Percentiles rank a stretch among this genome's conserved stretches.
Conservation (phyloP, 2,888 invertebrate species). For the Plagiodera versicolora region DNA sequence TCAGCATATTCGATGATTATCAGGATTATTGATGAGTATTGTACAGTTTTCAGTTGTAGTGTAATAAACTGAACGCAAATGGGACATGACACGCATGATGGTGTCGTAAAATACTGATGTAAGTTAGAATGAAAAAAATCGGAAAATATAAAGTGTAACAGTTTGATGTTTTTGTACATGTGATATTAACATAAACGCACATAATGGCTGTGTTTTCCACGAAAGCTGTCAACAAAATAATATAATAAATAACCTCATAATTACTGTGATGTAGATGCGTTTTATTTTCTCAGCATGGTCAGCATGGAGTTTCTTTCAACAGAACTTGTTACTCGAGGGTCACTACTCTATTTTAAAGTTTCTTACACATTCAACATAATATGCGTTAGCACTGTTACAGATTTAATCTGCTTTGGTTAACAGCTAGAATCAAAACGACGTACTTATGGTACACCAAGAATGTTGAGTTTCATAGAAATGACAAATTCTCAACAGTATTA, state of each 20-base stretch:
- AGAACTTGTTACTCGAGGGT: constrained; percentile 39
- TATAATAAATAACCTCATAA: constrained; percentile 34
- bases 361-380: constrained; percentile 36
- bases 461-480: not conserved
- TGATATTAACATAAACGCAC: constrained; percentile 32
- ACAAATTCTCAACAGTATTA: not conserved
- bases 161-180: constrained; percentile 17
- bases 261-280: constrained; percentile 26
- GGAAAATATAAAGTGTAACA: constrained; percentile 13
- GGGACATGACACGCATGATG: constrained; percentile 1
- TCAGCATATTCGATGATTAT: too few species aligned
- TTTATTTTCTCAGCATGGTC: constrained; percentile 38
- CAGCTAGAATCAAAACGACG: not conserved
- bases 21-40: too few species aligned
- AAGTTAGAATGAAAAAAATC: constrained; percentile 5
- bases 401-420: constrained; percentile 35
- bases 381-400: constrained; percentile 37
- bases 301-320: constrained; percentile 32
- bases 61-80: not conserved
- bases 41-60: not conserved
- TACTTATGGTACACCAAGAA: not conserved
- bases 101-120: not conserved
- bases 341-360: constrained; percentile 36
- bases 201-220: constrained; percentile 32
- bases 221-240: constrained; percentile 37